A percentile compares a stretch with the other conserved stretches of the same genome.
These are phyloP conservation scores for Leiothrix lutea DNA, from an alignment of 2,113 vertebrate genomes.

Conservation along the genomic window DNA sequence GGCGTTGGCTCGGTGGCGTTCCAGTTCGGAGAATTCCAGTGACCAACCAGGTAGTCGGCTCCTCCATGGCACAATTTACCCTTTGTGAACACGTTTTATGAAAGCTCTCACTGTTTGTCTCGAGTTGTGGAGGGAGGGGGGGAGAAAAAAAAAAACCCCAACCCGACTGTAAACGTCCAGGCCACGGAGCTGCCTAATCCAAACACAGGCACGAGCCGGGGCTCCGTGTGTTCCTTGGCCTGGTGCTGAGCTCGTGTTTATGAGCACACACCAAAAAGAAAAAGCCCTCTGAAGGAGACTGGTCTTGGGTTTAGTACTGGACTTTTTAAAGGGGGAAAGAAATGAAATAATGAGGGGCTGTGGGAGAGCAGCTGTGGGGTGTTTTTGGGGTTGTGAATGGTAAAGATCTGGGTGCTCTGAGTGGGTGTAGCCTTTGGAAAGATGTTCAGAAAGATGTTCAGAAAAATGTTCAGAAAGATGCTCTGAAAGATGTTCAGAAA, in stretches of 20 bases:
- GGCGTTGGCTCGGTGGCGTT: not conserved
- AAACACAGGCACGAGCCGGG: conserved; percentile 55
- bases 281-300: not conserved
- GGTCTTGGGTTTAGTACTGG: not conserved
- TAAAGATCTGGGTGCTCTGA: not conserved
- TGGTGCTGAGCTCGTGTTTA: conserved; percentile 1
- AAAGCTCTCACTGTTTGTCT: conserved; percentile 63
- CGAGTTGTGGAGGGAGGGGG: not conserved
- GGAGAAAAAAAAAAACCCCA: too few species aligned
- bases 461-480: too few species aligned
- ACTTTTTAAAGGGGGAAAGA: not conserved
- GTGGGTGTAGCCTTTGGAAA: accelerated
- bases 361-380: not conserved
- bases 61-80: conserved; percentile 58
- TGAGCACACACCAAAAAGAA: not conserved
- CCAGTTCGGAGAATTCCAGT: conserved; percentile 28
- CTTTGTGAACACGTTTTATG: conserved; percentile 56
- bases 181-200: conserved; percentile 22
- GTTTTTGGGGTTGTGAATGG: not conserved
- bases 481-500: too few species aligned
- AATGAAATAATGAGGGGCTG: not conserved
- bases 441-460: not conserved
- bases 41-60: conserved; percentile 24
- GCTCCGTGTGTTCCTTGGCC: conserved; percentile 34
- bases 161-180: conserved; percentile 21